Base-by-base conservation (phyloP, 30 jellyfish, hydroid and myxozoan species). In the Aurelia aurita region DNA sequence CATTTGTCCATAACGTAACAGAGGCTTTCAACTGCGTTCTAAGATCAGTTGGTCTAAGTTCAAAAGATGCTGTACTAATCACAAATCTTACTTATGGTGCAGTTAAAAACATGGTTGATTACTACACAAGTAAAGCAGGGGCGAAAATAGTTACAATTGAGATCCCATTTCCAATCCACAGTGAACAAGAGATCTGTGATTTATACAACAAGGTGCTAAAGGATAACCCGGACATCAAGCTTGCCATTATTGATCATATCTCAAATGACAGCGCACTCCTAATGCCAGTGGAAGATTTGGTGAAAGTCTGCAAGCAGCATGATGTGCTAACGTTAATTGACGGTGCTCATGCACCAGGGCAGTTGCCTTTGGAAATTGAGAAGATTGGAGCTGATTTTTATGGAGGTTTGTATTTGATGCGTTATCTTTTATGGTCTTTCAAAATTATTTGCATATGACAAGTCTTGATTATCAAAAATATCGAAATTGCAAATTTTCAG, bases 291-390 rank as follows among this genome's bases (percentile, higher is more conserved):
- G 78, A 89, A 28, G 78, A 85, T 12, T 69, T 95, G 53, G 95
- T 74, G 21, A 70, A 58, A 39, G 46, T 95, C 16, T 95, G 99
- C 83, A 90, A 82, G 44, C 77, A 89, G 62, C 85, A 70, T 72
- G 90, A 77, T 46, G 94, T 80, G 59, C 67, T 95, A 18, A 80
- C 97, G 6, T 62, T 95, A 39, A 81, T 89, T 47, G 99, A 95
- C 85, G 99, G 98, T n/a, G 99, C 99, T 13, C 99, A 95, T 89
- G 97, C 97, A 1, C 99, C 99, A 20, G 99, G 99, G 27, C 99
- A 95, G 72, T 34, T 95, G 34, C 86, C 89, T 26, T 63, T 95
- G 69, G 80, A 95, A 16, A 72, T 95, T 28, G 92, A 89, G 71
- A 86, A 75, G 31, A 69, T 80, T 32, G 97, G 88, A 34, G 97